Evolutionary conservation across 53 echinoderm and acorn worm genomes (phyloP).

Genomic region (Hippasteria phrygiana): DNA sequence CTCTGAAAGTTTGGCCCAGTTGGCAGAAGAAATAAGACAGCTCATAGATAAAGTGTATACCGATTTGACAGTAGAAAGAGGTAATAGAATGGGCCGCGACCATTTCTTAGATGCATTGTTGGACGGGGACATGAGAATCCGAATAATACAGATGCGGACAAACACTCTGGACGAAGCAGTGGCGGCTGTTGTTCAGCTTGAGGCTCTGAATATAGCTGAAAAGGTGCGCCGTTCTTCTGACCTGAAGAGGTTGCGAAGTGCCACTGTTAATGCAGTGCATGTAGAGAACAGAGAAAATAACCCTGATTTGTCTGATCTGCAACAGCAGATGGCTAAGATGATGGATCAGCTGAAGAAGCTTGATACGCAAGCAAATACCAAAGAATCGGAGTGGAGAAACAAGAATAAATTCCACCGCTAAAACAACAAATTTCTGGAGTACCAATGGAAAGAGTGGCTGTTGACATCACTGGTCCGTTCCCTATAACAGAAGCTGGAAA

Average conservation of each 20-base stretch:
- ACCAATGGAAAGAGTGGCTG: too few relatives aligned
- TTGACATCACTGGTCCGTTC: too few relatives aligned
- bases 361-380: neutral
- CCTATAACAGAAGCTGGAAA: too few relatives aligned
- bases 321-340: neutral
- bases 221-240: neutral
- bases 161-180: slow-evolving; percentile 43
- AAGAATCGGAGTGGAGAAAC: too few relatives aligned
- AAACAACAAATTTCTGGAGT: too few relatives aligned
- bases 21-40: slow-evolving; percentile 16
- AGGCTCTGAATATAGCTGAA: slow-evolving; percentile 26
- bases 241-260: neutral
- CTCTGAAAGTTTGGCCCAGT: slow-evolving; percentile 30
- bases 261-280: neutral
- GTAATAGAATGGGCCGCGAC: slow-evolving; percentile 31
- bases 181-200: slow-evolving; percentile 28
- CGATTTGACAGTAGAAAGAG: neutral
- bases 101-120: slow-evolving; percentile 57
- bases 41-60: slow-evolving; percentile 35
- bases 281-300: neutral
- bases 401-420: neutral
- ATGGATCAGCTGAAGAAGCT: slow-evolving; percentile 12
- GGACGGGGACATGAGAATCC: slow-evolving; percentile 36
- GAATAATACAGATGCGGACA: slow-evolving; percentile 37
- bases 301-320: neutral